Evolutionary conservation across 1,140 invertebrate genomes (phyloP), one percentile per base, ranked within the genome.

Genomic region (Diuraphis noxia): DNA sequence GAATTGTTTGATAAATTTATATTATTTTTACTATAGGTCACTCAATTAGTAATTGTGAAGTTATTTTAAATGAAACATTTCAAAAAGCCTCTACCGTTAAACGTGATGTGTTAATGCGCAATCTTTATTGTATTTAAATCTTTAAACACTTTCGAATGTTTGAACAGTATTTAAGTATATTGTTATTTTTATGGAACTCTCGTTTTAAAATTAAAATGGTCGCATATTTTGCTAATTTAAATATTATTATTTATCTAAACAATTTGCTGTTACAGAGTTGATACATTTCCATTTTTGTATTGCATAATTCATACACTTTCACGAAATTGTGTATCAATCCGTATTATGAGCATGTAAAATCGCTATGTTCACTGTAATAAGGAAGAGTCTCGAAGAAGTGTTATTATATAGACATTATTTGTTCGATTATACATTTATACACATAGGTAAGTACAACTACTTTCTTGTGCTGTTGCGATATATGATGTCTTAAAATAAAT

Each of bases 341-440:
- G 36, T 81, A 40, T 38, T 81, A 81, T 81, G 36, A 81, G 38
- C 79, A 40, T 81, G 38, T 81, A 81, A 81, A 81, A 81, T 81
- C 2, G 9, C 8, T 81, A 23, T 81, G 23, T 81, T 81, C 40
- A 40, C 36, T 25, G 23, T 81, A 81, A 81, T 81, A 38, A 10
- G 38, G 38, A 81, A 81, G 36, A 81, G 36, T 36, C 36, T 36
- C 36, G 21, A 56, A 56, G 9, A 63, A 30, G 30, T n/a, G 13
- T 63, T 63, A 63, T 25, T 81, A 81, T 40, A 38, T 30, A 63
- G 4, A 38, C 23, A 38, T 81, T 40, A 81, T 81, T 36, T 77
- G 2, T 38, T 79, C 17, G 19, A 79, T 38, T 25, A 81, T 81
- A 81, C 23, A 30, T 63, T 10, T n/a, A n/a, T n/a, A n/a, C n/a